A percentile compares a stretch with the other conserved stretches of the same genome.
Evolutionary conservation across 2,797 vertebrate species (phyloP).

Genomic region (Lithobates sylvaticus): DNA sequence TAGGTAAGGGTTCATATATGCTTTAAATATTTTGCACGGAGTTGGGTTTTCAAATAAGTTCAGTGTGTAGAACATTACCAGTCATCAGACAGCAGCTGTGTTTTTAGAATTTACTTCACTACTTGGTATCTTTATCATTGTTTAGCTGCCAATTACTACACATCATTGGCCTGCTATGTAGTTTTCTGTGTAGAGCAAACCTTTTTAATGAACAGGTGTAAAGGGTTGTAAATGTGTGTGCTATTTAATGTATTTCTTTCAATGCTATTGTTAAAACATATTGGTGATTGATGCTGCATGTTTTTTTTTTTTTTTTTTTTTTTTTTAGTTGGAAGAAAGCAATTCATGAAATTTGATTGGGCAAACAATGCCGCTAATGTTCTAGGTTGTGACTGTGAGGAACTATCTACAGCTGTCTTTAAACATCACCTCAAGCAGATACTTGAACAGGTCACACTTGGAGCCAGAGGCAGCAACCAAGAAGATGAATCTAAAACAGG

Average conservation of each 20-base stretch:
- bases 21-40: too few relatives aligned
- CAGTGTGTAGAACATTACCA: too few relatives aligned
- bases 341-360: conserved; percentile 90
- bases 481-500: conserved; percentile 67
- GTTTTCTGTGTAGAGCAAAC: too few relatives aligned
- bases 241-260: too few relatives aligned
- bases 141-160: neutral
- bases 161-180: too few relatives aligned
- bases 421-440: conserved; percentile 93
- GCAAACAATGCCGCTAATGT: conserved; percentile 81
- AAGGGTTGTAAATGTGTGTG: too few relatives aligned
- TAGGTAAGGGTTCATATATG: too few relatives aligned
- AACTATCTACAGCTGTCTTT: conserved; percentile 89
- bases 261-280: too few relatives aligned
- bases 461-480: conserved; percentile 50
- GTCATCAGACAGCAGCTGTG: too few relatives aligned
- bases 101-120: neutral
- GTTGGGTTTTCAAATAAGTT: too few relatives aligned
- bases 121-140: neutral
- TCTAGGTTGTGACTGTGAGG: conserved; percentile 91
- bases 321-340: conserved; percentile 88
- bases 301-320: neutral
- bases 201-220: too few relatives aligned
- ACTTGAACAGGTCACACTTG: conserved; percentile 82
- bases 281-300: neutral